Evolutionary conservation across 2,113 vertebrate genomes (phyloP).

Genomic region (Engystomops pustulosus): DNA sequence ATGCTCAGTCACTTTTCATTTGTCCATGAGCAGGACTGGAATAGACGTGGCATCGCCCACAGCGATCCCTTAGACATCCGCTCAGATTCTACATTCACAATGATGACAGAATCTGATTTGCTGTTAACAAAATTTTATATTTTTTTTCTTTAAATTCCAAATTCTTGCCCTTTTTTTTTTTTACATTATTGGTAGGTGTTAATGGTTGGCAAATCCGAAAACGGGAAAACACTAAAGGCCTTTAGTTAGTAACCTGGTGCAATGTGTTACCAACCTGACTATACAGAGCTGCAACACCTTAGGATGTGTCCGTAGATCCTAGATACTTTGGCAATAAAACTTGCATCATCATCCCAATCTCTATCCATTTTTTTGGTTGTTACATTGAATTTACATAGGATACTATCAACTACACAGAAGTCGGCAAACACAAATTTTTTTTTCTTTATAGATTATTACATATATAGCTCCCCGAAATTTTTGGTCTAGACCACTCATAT

Average conservation of each 20-base stretch:
- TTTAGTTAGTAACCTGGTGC: background rate
- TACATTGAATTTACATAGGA: background rate
- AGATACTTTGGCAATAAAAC: background rate
- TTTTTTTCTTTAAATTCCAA: background rate
- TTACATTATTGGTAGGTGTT: no score
- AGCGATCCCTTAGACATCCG: background rate
- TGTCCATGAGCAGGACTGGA: background rate
- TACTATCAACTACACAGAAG: background rate
- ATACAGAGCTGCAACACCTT: background rate
- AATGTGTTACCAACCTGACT: background rate
- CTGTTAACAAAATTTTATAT: background rate
- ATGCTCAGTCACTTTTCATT: background rate
- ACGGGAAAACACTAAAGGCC: background rate
- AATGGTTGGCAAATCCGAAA: background rate
- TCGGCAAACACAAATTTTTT: no score
- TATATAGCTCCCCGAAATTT: no score
- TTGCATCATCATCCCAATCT: background rate
- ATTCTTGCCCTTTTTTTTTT: no score
- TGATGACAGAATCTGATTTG: background rate
- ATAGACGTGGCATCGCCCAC: background rate
- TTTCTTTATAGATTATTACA: no score
- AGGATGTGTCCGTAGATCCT: background rate
- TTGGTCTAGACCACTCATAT: background rate
- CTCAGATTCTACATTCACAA: background rate
- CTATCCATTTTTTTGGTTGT: background rate